Percentiles rank a stretch among this genome's conserved stretches.
These are phyloP conservation scores for Pristionchus fissidentatus DNA, from an alignment of 2,888 invertebrate species.

Conservation along the genomic window DNA sequence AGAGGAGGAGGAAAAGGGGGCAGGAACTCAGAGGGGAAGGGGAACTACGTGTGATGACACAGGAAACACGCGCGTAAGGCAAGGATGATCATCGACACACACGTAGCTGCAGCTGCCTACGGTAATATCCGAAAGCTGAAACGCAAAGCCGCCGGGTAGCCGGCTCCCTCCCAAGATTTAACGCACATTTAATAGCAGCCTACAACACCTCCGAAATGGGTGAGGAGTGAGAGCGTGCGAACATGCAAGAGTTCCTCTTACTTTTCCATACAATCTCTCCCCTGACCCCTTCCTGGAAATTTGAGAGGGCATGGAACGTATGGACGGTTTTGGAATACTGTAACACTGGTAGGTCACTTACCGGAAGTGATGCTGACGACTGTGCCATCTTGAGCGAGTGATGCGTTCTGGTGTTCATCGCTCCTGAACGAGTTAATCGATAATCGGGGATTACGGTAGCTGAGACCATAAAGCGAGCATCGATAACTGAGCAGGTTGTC, in stretches of 20 bases:
- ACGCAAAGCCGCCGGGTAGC: no score
- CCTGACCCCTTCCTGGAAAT: no score
- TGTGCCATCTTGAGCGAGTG: slow-evolving; percentile 23
- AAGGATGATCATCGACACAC: no score
- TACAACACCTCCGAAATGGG: no score
- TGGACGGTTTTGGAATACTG: no score
- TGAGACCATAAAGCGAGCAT: not conserved
- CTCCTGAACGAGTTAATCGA: not conserved
- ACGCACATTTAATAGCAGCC: no score
- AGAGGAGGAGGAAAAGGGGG: not conserved
- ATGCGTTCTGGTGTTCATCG: slow-evolving; percentile 1
- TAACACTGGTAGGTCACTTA: not conserved
- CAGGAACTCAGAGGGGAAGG: not conserved
- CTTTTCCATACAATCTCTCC: no score
- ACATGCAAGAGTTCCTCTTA: no score
- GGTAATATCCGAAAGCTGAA: no score
- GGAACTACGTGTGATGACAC: slow-evolving; percentile 30
- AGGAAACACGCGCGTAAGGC: not conserved
- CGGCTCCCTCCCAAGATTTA: no score
- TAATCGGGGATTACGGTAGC: not conserved
- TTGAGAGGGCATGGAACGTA: not conserved
- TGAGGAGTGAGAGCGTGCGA: no score
- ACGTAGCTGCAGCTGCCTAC: no score
- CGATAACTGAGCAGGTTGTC: not conserved
- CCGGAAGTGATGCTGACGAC: slow-evolving; percentile 17